A percentile compares a stretch with the other conserved stretches of the same genome.
phyloP scores from a whole-genome alignment of 2,113 vertebrate genomes.

The Holacanthus passer region DNA sequence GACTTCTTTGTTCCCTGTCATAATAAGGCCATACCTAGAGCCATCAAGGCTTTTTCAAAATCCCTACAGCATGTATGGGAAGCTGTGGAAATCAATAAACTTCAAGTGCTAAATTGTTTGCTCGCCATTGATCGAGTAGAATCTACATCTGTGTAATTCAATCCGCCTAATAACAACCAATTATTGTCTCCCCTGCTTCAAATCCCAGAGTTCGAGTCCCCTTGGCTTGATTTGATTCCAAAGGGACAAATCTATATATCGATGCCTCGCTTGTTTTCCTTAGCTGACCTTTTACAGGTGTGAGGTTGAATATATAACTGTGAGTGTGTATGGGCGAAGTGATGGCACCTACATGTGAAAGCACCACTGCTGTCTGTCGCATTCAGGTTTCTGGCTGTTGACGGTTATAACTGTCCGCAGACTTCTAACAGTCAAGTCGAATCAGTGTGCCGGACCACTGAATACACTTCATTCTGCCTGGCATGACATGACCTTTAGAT shows the following conservation, averaged over 20 bases:
- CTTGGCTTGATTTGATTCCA: constrained; percentile 49
- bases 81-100: constrained; percentile 67
- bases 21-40: constrained; percentile 50
- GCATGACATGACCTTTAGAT: constrained; percentile 62
- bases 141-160: constrained; percentile 70
- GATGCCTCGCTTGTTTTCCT: constrained; percentile 68
- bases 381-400: constrained; percentile 53
- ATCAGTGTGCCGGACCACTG: constrained; percentile 52
- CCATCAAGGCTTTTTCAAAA: constrained; percentile 49
- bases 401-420: constrained; percentile 46
- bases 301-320: constrained; percentile 34
- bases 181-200: constrained; percentile 63
- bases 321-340: constrained; percentile 18
- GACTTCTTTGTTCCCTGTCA: constrained; percentile 53
- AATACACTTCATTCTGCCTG: constrained; percentile 57
- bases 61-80: constrained; percentile 54
- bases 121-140: constrained; percentile 58
- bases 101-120: constrained; percentile 72
- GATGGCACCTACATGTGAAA: constrained; percentile 29
- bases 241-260: constrained; percentile 68
- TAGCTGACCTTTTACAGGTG: constrained; percentile 62
- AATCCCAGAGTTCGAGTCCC: constrained; percentile 39
- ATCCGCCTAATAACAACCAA: constrained; percentile 64
- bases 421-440: constrained; percentile 45
- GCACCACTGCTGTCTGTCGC: constrained; percentile 7